phyloP scores from a whole-genome alignment of 1,140 invertebrate genomes.

The Pteromalus puparum region DNA sequence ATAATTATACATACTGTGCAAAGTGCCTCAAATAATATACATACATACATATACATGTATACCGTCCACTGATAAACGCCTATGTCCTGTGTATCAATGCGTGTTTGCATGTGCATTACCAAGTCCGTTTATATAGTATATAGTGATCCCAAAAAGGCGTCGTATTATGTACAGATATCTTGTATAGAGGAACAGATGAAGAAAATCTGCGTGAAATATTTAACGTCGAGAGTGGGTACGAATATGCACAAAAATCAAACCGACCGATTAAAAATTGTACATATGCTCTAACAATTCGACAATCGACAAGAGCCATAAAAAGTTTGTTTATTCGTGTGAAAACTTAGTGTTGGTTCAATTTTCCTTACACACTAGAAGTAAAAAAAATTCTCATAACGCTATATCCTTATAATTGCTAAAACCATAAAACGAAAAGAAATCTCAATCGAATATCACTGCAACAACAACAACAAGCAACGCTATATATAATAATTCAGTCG shows the following conservation, averaged over 20 bases:
- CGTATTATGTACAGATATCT: slow-evolving; percentile 46
- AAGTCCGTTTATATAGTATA: slow-evolving; percentile 21
- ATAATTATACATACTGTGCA: background rate
- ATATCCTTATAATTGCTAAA: background rate
- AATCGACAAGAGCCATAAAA: background rate
- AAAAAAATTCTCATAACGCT: background rate
- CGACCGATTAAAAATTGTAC: background rate
- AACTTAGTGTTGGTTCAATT: background rate
- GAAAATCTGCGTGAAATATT: background rate
- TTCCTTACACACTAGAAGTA: background rate
- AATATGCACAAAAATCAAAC: too few relatives aligned
- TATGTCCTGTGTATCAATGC: slow-evolving; percentile 35
- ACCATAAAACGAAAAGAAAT: background rate
- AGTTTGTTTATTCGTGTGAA: background rate
- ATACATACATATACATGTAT: slow-evolving; percentile 14
- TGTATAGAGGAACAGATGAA: background rate
- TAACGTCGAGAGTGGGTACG: too few relatives aligned
- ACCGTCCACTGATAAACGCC: slow-evolving; percentile 10
- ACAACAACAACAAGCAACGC: background rate
- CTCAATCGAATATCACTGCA: background rate
- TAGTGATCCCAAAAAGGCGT: slow-evolving; percentile 12
- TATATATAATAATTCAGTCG: background rate
- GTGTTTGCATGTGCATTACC: slow-evolving; percentile 48
- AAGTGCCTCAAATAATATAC: background rate
- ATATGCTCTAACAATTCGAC: background rate